phyloP scores from a whole-genome alignment of 1,140 invertebrate genomes.

The Ips typographus region DNA sequence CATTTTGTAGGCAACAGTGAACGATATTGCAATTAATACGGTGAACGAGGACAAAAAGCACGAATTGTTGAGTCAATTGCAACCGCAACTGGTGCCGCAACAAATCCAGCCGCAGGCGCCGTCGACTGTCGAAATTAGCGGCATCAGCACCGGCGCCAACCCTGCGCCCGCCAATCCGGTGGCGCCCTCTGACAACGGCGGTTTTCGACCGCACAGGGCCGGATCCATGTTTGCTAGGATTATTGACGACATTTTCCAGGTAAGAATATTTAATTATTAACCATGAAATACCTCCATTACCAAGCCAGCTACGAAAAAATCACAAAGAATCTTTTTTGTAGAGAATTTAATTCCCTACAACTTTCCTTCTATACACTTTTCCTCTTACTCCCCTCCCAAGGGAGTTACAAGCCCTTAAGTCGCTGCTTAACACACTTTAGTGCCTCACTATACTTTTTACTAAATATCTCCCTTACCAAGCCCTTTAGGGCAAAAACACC shows the following conservation, averaged over 20 bases:
- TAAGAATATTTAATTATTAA: conserved; percentile 24
- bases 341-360: too few species aligned
- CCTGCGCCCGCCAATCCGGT: conserved; percentile 26
- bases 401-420: too few species aligned
- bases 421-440: too few species aligned
- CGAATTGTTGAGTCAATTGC: conserved; percentile 1
- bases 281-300: not conserved
- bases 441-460: too few species aligned
- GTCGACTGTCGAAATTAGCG: conserved; percentile 40
- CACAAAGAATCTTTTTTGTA: too few species aligned
- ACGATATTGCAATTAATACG: conserved; percentile 42
- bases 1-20: conserved; percentile 40
- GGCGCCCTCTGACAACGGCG: conserved; percentile 25
- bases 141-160: conserved; percentile 41
- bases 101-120: conserved; percentile 1
- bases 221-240: conserved; percentile 46
- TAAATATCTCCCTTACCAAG: too few species aligned
- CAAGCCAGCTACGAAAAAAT: too few species aligned
- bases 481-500: too few species aligned
- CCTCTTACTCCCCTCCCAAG: too few species aligned
- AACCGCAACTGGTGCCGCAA: conserved; percentile 6
- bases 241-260: conserved; percentile 48
- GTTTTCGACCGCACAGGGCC: conserved; percentile 45
- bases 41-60: conserved; percentile 32
- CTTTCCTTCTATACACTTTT: too few species aligned